These are phyloP conservation scores for Lethenteron reissneri DNA, from an alignment of 2,113 vertebrate genomes.

Conservation along the genomic window DNA sequence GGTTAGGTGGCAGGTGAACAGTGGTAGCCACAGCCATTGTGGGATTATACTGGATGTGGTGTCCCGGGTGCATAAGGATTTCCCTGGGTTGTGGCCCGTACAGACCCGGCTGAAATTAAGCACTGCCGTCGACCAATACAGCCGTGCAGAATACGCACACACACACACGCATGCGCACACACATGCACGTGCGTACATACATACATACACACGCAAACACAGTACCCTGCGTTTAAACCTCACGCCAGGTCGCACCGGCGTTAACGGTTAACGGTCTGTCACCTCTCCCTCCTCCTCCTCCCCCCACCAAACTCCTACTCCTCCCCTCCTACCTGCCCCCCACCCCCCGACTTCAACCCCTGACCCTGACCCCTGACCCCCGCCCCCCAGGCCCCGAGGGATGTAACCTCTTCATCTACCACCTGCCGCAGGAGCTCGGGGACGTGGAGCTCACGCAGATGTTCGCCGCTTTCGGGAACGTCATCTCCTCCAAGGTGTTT, in stretches of 20 bases:
- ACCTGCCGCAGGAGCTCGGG: slow-evolving; percentile 92
- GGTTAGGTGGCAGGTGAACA: no score
- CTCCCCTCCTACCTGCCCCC: neutral
- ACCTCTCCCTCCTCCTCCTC: neutral
- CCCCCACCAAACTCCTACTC: neutral
- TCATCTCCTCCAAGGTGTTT: slow-evolving; percentile 94
- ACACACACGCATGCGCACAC: no score
- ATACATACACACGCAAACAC: neutral
- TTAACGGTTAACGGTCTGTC: neutral
- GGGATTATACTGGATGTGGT: no score
- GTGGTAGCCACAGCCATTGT: no score
- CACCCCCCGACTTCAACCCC: neutral
- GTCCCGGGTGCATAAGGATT: no score
- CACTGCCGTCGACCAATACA: no score
- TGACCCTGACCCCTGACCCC: neutral
- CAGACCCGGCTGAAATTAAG: no score
- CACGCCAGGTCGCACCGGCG: neutral
- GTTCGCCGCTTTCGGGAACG: slow-evolving; percentile 88
- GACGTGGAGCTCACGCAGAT: slow-evolving; percentile 92
- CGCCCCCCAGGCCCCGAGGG: slow-evolving; percentile 56
- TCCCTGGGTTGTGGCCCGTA: no score
- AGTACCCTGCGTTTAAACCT: neutral
- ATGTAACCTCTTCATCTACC: slow-evolving; percentile 98
- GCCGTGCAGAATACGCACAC: no score
- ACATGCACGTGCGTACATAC: no score